Evolutionary conservation across 2,113 vertebrate genomes (phyloP).

Genomic region (Trogon melanurus): DNA sequence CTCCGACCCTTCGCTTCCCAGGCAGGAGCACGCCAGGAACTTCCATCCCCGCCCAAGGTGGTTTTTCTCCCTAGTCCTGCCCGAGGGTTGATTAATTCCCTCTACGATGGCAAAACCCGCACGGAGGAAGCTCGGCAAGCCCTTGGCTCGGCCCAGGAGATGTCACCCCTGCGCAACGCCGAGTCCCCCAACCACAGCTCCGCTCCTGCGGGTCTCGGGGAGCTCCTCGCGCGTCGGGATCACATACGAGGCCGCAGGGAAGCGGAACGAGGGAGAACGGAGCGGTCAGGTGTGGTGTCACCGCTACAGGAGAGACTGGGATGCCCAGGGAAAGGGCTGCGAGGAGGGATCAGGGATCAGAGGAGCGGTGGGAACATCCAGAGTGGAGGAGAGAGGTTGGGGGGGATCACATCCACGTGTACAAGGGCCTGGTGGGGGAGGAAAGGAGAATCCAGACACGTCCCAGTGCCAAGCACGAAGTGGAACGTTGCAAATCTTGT

Average conservation of each 20-base stretch:
- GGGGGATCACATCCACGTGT: fast-evolving
- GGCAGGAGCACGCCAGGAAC: too few relatives aligned
- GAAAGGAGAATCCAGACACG: background rate
- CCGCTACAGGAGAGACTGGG: fast-evolving
- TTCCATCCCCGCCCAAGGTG: too few relatives aligned
- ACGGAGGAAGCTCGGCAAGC: fast-evolving
- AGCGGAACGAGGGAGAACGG: fast-evolving
- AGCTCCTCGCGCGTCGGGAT: fast-evolving
- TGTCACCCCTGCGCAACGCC: background rate
- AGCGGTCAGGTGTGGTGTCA: fast-evolving
- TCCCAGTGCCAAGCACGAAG: background rate
- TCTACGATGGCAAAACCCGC: fast-evolving
- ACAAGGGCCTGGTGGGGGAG: background rate
- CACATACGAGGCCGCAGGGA: too few relatives aligned
- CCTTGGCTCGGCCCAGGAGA: too few relatives aligned
- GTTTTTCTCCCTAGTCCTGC: too few relatives aligned
- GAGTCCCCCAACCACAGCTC: background rate
- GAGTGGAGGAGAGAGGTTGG: background rate
- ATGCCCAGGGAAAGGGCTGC: background rate
- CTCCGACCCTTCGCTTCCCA: too few relatives aligned
- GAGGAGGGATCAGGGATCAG: too few relatives aligned
- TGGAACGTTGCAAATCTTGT: background rate
- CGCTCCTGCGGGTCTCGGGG: fast-evolving
- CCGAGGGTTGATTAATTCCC: background rate
- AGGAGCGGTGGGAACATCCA: background rate